Evolutionary conservation across 2,797 vertebrate genomes (phyloP), one percentile per base, ranked within the genome.

Genomic region (Chlorospingus semifuscus): DNA sequence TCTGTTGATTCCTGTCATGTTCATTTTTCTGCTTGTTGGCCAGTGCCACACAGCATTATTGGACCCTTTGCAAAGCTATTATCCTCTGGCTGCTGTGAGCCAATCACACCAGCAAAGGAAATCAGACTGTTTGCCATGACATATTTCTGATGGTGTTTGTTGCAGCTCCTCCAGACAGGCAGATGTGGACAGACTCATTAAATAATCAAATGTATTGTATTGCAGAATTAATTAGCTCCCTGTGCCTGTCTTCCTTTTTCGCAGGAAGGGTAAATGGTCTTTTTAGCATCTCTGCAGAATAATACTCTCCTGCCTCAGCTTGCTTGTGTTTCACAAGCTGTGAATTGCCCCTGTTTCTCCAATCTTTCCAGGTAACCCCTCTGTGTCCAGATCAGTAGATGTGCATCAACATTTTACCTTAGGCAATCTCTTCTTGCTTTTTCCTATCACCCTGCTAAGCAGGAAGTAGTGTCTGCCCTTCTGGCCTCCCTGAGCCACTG

Each of bases 201-300:
- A 79, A 82, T 77, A 90, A 90, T 94, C 91, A 82, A 87, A 94
- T 86, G 69, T 63, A 88, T 86, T 92, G 50, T 90, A 69, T 8
- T 90, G 80, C 0, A 7, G 49, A 29, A 69, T 77, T 92, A 91
- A 79, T 94, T 87, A 90, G 56, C 46, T 89, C 60, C 72, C 87
- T 87, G 42, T 49, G 56, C 23, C 41, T 76, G 22, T 88, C 80
- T 83, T 89, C 20, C n/a, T 90, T 74, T 79, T 66, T 72, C 36
- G 26, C 56, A 77, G 66, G 75, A 47, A 87, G 36, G 64, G 21
- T 39, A 89, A 80, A 65, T 27, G 41, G 27, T 22, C 8, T 79
- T 89, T 95, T 76, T 74, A 89, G 53, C 44, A 52, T 34, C 52
- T 76, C 74, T 72, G 12, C 6, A 12, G 49, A 46, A 15, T 61